Conservation (phyloP, 1,140 invertebrate genomes). For the Thaumetopoea pityocampa region DNA sequence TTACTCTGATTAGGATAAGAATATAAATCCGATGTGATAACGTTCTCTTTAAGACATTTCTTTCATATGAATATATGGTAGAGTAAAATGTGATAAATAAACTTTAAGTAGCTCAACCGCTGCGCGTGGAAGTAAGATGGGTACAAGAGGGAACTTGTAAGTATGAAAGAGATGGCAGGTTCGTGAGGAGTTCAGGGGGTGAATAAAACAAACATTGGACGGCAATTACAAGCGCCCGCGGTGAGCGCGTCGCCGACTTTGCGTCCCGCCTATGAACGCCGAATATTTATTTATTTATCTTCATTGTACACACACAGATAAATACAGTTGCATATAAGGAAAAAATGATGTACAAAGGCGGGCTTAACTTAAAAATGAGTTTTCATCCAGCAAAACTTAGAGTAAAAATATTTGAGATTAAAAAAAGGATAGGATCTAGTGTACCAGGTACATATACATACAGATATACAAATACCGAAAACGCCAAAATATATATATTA, state of each 20-base stretch:
- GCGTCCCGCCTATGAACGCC: constrained; percentile 32
- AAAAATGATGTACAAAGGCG: no score
- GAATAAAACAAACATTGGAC: constrained; percentile 65
- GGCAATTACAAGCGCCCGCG: constrained; percentile 61
- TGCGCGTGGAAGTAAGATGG: constrained; percentile 26
- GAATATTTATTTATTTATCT: constrained; percentile 23
- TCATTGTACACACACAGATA: no score
- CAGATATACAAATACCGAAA: no score
- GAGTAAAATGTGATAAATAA: constrained; percentile 57
- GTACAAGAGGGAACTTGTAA: not conserved
- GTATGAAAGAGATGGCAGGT: constrained; percentile 22
- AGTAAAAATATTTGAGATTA: no score
- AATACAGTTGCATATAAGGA: no score
- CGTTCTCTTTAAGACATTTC: constrained; percentile 10
- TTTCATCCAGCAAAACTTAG: no score
- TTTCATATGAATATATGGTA: constrained; percentile 23
- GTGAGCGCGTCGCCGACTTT: constrained; percentile 35
- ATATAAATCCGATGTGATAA: constrained; percentile 19
- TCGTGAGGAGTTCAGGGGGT: constrained; percentile 38
- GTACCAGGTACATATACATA: no score
- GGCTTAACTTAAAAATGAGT: no score
- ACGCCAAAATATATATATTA: no score
- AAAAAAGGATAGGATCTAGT: no score
- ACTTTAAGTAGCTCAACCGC: constrained; percentile 44
- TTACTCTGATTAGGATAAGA: constrained; percentile 21